Evolutionary conservation across 2,888 invertebrate genomes (phyloP).

Genomic region (Nephrotoma guestfalica): DNA sequence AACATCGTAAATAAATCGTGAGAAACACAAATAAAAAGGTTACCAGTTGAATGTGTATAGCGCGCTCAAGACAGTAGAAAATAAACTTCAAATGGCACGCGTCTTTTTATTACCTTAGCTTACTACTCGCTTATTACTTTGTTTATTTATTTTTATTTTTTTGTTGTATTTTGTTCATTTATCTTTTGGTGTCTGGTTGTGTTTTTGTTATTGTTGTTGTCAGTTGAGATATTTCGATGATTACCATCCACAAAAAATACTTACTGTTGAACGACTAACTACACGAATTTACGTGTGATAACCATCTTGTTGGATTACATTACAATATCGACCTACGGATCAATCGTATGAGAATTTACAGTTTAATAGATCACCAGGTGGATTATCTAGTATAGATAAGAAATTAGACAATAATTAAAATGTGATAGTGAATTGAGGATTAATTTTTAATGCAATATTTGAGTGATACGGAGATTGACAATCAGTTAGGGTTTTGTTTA

Average conservation of each 20-base stretch:
- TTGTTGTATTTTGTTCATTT: background rate
- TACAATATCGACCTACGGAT: too few species aligned
- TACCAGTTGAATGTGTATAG: background rate
- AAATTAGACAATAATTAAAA: too few species aligned
- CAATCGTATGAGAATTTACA: too few species aligned
- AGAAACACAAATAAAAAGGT: background rate
- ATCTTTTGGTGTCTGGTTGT: background rate
- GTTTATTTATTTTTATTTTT: background rate
- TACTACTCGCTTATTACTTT: background rate
- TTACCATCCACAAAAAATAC: background rate
- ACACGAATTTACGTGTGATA: background rate
- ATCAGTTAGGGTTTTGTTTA: too few species aligned
- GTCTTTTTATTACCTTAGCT: background rate
- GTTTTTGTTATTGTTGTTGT: background rate
- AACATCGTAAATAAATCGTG: background rate
- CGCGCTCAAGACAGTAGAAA: background rate
- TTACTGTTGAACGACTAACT: background rate
- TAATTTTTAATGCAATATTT: too few species aligned
- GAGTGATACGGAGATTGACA: too few species aligned
- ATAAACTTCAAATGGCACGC: background rate
- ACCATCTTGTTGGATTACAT: background rate
- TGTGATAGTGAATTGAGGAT: too few species aligned
- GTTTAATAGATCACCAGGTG: too few species aligned
- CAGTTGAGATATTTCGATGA: background rate
- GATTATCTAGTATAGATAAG: too few species aligned